Evolutionary conservation across 2,797 vertebrate species (phyloP), one percentile per base, ranked within the genome.

Genomic region (Cyclura pinguis): DNA sequence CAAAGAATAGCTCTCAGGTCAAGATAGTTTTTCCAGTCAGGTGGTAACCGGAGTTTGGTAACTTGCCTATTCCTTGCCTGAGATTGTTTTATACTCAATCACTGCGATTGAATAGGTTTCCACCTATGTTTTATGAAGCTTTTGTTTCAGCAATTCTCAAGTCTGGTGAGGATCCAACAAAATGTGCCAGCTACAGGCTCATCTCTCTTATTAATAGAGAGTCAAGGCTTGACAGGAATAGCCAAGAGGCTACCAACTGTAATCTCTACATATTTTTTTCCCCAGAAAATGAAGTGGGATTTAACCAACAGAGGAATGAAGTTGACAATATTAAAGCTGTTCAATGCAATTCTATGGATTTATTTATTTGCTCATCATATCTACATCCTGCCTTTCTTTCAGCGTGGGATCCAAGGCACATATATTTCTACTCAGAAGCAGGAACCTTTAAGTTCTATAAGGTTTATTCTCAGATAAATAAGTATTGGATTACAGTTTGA

Each of bases 181-280:
- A 57, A 12, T 64, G 55, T 62, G 80, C 32, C 72, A 89, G 9
- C 42, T 29, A 59, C 20, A 35, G 72, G n/a, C 32, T 35, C 57
- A 84, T 84, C 29, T 64, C 29, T 77, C 42, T 62, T 86, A 83
- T 64, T 73, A 47, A 88, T 88, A 47, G 35, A 83, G 42, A 62
- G 27, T 76, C 29, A 74, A 47, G 73, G 59, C 20, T 32, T 74
- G 69, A 57, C 72, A 16, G 13, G 22, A 73, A 3, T 74, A 35
- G 84, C 50, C 72, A 57, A 74, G 22, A 29, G 62, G 69, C 50
- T 38, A 35, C 69, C 35, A 24, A 27, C 10, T 86, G 50, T 86
- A 74, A 86, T 57, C 14, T 16, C 24, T 57, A 50, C n/a, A 10
- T 12, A 72, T n/a, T n/a, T 32, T 55, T 80, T 8, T 59, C 18